Evolutionary conservation across 2,888 invertebrate genomes (phyloP).

Genomic region (Temnothorax rugatulus): DNA sequence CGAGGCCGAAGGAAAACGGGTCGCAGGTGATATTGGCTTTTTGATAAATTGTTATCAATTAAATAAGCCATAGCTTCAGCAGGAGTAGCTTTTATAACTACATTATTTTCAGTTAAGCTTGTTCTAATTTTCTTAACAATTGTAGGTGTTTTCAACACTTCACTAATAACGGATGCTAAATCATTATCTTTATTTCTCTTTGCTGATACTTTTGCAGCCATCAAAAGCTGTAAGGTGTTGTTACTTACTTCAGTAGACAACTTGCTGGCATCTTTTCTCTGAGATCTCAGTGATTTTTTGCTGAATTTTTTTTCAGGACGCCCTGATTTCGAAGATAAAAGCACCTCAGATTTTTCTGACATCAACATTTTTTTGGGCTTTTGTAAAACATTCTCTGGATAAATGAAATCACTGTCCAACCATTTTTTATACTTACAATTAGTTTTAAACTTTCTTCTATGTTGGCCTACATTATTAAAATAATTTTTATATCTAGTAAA

Average conservation of each 20-base stretch:
- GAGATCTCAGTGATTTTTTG: conserved; percentile 13
- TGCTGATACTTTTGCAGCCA: conserved; percentile 22
- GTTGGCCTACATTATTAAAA: conserved; percentile 5
- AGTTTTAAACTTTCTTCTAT: not conserved
- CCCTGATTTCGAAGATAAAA: not conserved
- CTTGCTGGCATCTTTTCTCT: conserved; percentile 26
- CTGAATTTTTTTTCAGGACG: not conserved
- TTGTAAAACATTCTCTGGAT: conserved; percentile 7
- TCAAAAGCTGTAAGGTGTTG: not conserved
- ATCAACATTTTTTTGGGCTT: not conserved
- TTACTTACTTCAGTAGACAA: not conserved
- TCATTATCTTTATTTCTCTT: conserved; percentile 11
- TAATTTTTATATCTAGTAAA: conserved; percentile 15
- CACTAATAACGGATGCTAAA: conserved; percentile 8
- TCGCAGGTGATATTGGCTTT: conserved; percentile 15
- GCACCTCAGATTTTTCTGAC: not conserved
- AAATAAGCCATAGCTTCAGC: conserved; percentile 22
- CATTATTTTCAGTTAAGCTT: conserved; percentile 4
- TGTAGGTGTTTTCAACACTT: conserved; percentile 4
- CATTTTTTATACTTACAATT: conserved; percentile 28
- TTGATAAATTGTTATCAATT: conserved; percentile 20
- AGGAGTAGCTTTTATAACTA: conserved; percentile 21
- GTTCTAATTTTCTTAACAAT: conserved; percentile 9
- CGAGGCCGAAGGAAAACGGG: no score
- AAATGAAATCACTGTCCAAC: conserved; percentile 22